Evolutionary conservation across 2,797 vertebrate genomes (phyloP).

Genomic region (Delichon dasypus): DNA sequence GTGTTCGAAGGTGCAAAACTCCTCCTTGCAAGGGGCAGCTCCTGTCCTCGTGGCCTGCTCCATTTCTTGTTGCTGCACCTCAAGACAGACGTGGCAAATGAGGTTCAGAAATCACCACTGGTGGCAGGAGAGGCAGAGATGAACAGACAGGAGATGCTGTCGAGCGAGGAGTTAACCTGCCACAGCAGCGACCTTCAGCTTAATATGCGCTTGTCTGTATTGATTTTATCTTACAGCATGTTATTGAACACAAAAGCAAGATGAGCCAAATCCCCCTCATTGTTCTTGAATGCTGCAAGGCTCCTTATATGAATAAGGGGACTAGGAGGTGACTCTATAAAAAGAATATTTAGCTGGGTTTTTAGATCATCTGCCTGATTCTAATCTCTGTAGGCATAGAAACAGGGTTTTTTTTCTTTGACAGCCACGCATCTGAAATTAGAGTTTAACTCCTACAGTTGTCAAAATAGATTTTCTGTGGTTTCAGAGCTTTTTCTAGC

Average conservation of each 20-base stretch:
- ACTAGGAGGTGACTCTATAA: conserved; percentile 54
- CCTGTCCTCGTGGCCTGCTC: not conserved
- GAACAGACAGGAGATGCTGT: not conserved
- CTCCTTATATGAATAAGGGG: not conserved
- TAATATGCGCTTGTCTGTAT: conserved; percentile 21
- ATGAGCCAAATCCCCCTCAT: conserved; percentile 31
- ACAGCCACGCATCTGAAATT: conserved; percentile 61
- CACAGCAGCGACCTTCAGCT: conserved; percentile 40
- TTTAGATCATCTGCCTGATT: conserved; percentile 64
- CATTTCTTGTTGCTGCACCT: not conserved
- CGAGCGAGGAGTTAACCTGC: not conserved
- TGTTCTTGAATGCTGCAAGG: conserved; percentile 37
- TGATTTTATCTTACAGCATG: conserved; percentile 37
- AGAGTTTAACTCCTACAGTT: conserved; percentile 67
- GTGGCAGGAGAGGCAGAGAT: not conserved
- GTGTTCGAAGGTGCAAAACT: not conserved
- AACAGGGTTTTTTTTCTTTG: conserved; percentile 14
- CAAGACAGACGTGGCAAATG: not conserved
- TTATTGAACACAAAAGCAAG: conserved; percentile 33
- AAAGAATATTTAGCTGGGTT: conserved; percentile 61
- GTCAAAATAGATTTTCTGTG: conserved; percentile 68
- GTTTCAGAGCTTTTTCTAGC: conserved; percentile 52
- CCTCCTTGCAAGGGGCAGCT: not conserved
- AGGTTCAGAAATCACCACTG: not conserved
- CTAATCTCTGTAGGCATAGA: conserved; percentile 62